A percentile compares a stretch with the other conserved stretches of the same genome.
Conservation (phyloP, 1,140 invertebrate species). For the Drosophila takahashii region DNA sequence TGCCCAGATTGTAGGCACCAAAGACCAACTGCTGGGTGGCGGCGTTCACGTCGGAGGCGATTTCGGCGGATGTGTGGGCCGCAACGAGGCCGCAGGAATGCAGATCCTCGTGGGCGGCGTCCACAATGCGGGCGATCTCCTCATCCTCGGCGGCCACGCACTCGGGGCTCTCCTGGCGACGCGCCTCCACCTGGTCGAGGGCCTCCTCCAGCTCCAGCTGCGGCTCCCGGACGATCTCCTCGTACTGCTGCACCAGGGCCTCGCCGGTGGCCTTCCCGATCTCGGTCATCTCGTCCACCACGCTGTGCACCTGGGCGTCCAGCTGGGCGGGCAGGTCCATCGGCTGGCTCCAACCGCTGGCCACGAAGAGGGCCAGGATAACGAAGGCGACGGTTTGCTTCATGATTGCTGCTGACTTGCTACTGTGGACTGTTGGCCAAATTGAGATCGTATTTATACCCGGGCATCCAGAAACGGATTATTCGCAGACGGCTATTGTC, state of each 20-base stretch:
- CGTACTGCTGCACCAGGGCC: constrained; percentile 56
- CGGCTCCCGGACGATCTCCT: constrained; percentile 73
- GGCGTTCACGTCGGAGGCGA: constrained; percentile 54
- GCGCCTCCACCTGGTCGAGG: constrained; percentile 55
- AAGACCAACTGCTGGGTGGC: constrained; percentile 73
- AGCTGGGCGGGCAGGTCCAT: constrained; percentile 35
- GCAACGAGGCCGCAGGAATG: constrained; percentile 52
- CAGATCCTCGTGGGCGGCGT: constrained; percentile 60
- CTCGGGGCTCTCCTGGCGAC: constrained; percentile 50
- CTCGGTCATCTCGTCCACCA: constrained; percentile 56
- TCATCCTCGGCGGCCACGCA: constrained; percentile 70
- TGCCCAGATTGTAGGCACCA: constrained; percentile 52
- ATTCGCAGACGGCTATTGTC: constrained; percentile 1
- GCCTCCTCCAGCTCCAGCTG: constrained; percentile 68
- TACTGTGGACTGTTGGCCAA: not conserved
- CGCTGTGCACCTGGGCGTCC: constrained; percentile 37
- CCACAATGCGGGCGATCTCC: constrained; percentile 44
- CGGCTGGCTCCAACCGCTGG: constrained; percentile 39
- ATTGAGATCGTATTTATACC: constrained; percentile 24
- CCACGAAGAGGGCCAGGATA: constrained; percentile 46
- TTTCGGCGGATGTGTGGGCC: constrained; percentile 61
- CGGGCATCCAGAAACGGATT: constrained; percentile 2
- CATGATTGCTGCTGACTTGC: constrained; percentile 35
- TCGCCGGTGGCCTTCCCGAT: constrained; percentile 56
- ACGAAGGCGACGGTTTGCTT: constrained; percentile 29